Base-by-base conservation (phyloP, 2,797 vertebrate species). In the Rousettus madagascariensis region DNA sequence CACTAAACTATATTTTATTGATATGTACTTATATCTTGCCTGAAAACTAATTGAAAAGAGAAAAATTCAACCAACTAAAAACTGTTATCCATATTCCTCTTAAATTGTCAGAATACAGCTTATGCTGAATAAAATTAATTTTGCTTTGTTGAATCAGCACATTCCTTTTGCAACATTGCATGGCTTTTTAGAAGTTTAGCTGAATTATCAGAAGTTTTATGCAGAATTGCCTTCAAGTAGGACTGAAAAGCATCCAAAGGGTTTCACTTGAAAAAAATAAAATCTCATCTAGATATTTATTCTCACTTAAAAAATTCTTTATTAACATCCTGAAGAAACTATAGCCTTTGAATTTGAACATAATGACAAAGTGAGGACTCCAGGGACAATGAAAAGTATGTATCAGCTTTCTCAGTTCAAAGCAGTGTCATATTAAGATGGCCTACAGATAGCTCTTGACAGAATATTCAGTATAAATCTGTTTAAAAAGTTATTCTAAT, bases 131-230 rank as follows among this genome's bases (percentile, higher is more conserved):
- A 86, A 86, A 91, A 94, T 57, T 91, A 63, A 90, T 75, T 61
- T 86, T 92, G 57, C 22, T 43, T 92, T 96, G 86, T 93, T 93
- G 91, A 97, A 94, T 95, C 75, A 94, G 94, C 95, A 82, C 90
- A 90, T 97, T 95, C 68, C 87, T 91, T 95, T 93, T 91, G 66
- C 41, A 90, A 91, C 33, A 53, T 74, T 93, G 78, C 72, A 68
- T 59, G 83, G 53, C 36, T 94, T 95, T 93, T 83, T 43, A 71
- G 95, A 63, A 82, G 30, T 93, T 92, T 71, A 96, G 26, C 65
- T 94, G 49, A 89, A 90, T 90, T 95, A 86, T 53, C 69, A 83
- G 66, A 93, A 93, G 24, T 77, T 87, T 91, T 91, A 51, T 86
- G 75, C 38, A 97, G 77, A 92, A 90, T 55, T 95, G 49, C 41